A percentile compares a stretch with the other conserved stretches of the same genome.
Conservation (phyloP, 2,797 vertebrate species). For the Propithecus deckenii region DNA sequence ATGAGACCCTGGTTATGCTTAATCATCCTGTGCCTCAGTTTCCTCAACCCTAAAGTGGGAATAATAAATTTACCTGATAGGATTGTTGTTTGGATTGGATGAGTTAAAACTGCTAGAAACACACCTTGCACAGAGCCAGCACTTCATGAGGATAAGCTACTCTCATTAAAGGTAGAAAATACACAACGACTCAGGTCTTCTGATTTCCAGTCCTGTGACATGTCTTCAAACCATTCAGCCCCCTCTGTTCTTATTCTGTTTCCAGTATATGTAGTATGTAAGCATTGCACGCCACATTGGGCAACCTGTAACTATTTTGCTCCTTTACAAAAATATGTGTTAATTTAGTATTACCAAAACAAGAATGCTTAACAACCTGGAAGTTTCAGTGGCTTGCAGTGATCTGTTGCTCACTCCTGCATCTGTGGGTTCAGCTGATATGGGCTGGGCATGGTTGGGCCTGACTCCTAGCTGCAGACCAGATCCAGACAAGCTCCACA, state of each 20-base stretch:
- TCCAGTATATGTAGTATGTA: not conserved
- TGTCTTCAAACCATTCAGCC: not conserved
- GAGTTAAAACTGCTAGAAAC: not conserved
- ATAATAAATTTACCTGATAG: not conserved
- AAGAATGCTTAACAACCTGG: not conserved
- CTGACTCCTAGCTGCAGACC: not conserved
- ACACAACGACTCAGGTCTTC: not conserved
- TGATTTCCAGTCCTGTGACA: not conserved
- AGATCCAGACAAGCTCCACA: not conserved
- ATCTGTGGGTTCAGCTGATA: not conserved
- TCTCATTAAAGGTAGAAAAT: not conserved
- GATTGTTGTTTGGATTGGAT: not conserved
- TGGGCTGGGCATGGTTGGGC: not conserved
- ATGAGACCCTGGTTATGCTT: not conserved
- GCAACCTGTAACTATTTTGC: not conserved
- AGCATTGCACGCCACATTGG: not conserved
- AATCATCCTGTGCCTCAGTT: not conserved
- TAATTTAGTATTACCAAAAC: not conserved
- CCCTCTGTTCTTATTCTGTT: not conserved
- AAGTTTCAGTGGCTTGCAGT: not conserved
- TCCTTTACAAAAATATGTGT: not conserved
- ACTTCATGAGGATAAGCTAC: not conserved
- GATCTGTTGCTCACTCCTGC: not conserved
- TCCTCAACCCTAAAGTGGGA: not conserved
- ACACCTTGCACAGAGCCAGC: not conserved